Conservation (phyloP, 2,797 vertebrate genomes). For the Danio aesculapii region DNA sequence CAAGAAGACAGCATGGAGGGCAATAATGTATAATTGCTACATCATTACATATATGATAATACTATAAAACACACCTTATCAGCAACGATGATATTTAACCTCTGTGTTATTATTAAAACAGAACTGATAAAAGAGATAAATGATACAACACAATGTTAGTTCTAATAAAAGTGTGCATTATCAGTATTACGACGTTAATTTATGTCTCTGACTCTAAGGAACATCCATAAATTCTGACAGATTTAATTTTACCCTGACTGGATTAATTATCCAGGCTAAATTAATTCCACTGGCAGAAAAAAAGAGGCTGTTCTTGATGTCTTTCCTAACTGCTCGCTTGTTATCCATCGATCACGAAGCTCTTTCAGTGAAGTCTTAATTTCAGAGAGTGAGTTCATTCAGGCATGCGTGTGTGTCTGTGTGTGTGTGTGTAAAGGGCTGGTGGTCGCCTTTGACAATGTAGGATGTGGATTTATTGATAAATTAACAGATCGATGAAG, state of each 20-base stretch:
- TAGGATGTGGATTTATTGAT: constrained; percentile 78
- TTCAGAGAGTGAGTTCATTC: constrained; percentile 28
- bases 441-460: constrained; percentile 65
- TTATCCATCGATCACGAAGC: constrained; percentile 36
- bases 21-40: constrained; percentile 8
- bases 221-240: constrained; percentile 26
- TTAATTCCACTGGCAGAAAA: constrained; percentile 21
- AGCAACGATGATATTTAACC: constrained; percentile 1
- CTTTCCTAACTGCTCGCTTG: constrained; percentile 18
- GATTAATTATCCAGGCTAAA: constrained; percentile 31
- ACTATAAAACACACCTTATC: constrained; percentile 15
- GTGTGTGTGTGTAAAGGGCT: constrained; percentile 33
- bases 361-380: constrained; percentile 24
- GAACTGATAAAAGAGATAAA: constrained; percentile 26
- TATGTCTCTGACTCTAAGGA: constrained; percentile 18
- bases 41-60: constrained; percentile 6
- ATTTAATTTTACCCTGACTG: constrained; percentile 35
- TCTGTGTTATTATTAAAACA: neutral
- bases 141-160: neutral
- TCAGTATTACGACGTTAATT: constrained; percentile 30
- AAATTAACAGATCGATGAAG: constrained; percentile 72
- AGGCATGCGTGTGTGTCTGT: neutral
- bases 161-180: constrained; percentile 13
- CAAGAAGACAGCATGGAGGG: constrained; percentile 2
- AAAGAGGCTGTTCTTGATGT: constrained; percentile 19